Evolutionary conservation across 2,888 invertebrate genomes (phyloP).

Genomic region (Acleris sparsana): DNA sequence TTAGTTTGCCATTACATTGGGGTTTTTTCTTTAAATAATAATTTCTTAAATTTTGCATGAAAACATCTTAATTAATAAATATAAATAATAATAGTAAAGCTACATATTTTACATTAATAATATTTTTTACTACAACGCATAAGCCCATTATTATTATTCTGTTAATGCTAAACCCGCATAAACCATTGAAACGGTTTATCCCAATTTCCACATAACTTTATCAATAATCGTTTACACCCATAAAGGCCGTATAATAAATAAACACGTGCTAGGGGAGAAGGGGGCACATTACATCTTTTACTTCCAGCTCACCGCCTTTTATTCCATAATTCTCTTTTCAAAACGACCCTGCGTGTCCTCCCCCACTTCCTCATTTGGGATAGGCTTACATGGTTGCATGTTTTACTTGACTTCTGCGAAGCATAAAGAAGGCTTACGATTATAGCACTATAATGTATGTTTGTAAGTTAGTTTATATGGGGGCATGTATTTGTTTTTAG

Average conservation of each 20-base stretch:
- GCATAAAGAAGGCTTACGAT: slow-evolving; percentile 50
- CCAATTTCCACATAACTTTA: slow-evolving; percentile 8
- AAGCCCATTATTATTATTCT: too few relatives aligned
- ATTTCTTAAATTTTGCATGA: too few relatives aligned
- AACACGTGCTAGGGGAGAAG: slow-evolving; percentile 38
- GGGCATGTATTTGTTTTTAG: too few relatives aligned
- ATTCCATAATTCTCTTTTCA: slow-evolving; percentile 58
- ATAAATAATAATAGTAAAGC: too few relatives aligned
- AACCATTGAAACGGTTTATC: not conserved
- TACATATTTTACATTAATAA: too few relatives aligned
- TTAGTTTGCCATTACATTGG: too few relatives aligned
- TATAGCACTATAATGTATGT: slow-evolving; percentile 43
- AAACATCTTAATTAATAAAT: too few relatives aligned
- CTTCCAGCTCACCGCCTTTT: slow-evolving; percentile 51
- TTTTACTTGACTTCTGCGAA: slow-evolving; percentile 3
- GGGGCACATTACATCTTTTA: slow-evolving; percentile 54
- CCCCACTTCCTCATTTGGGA: slow-evolving; percentile 56
- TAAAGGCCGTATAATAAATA: slow-evolving; percentile 25
- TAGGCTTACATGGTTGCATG: slow-evolving; percentile 28
- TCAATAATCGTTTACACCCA: slow-evolving; percentile 17
- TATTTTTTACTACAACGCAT: too few relatives aligned
- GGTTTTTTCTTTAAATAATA: too few relatives aligned
- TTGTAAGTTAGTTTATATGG: too few relatives aligned
- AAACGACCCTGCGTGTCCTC: slow-evolving; percentile 51
- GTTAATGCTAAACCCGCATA: too few relatives aligned